Evolutionary conservation across 1,140 invertebrate genomes (phyloP).

Genomic region (Caenorhabditis tropicalis): DNA sequence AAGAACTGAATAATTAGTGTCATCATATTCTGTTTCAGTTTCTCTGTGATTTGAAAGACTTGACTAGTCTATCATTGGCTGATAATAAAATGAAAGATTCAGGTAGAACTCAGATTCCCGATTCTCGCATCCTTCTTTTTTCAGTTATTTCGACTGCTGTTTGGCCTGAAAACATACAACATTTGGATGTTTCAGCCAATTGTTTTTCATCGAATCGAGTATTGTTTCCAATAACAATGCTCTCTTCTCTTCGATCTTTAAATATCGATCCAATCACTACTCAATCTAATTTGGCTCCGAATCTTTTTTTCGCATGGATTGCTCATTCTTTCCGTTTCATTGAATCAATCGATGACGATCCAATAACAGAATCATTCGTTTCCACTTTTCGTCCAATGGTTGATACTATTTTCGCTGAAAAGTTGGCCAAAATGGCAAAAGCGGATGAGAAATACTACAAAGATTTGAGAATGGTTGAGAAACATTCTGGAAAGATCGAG

Average conservation of each 20-base stretch:
- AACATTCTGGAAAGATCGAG: slow-evolving; percentile 13
- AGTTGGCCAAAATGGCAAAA: slow-evolving; percentile 17
- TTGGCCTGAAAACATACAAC: slow-evolving; percentile 62
- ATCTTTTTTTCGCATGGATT: slow-evolving; percentile 60
- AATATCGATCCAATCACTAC: slow-evolving; percentile 4
- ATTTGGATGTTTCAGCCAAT: slow-evolving; percentile 59
- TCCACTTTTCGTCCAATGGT: slow-evolving; percentile 14
- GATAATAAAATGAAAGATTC: slow-evolving; percentile 62
- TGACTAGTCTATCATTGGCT: slow-evolving; percentile 57
- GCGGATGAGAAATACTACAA: slow-evolving; percentile 26
- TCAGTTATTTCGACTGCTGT: slow-evolving; percentile 47
- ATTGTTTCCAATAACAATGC: slow-evolving; percentile 49
- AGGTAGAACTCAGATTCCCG: neutral
- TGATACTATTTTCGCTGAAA: slow-evolving; percentile 24
- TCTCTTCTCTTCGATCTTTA: slow-evolving; percentile 41
- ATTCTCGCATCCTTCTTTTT: neutral
- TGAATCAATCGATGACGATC: slow-evolving; percentile 59
- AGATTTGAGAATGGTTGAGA: slow-evolving; percentile 10
- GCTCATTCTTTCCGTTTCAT: slow-evolving; percentile 64
- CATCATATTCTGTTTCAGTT: slow-evolving; percentile 59
- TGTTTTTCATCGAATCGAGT: slow-evolving; percentile 49
- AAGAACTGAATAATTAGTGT: neutral
- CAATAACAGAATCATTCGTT: slow-evolving; percentile 11
- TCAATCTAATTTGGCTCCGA: slow-evolving; percentile 36
- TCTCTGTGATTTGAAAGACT: slow-evolving; percentile 48